Percentiles rank a stretch among this genome's conserved stretches.
Conservation (phyloP, 2,113 vertebrate genomes). For the Oncorhynchus tshawytscha region DNA sequence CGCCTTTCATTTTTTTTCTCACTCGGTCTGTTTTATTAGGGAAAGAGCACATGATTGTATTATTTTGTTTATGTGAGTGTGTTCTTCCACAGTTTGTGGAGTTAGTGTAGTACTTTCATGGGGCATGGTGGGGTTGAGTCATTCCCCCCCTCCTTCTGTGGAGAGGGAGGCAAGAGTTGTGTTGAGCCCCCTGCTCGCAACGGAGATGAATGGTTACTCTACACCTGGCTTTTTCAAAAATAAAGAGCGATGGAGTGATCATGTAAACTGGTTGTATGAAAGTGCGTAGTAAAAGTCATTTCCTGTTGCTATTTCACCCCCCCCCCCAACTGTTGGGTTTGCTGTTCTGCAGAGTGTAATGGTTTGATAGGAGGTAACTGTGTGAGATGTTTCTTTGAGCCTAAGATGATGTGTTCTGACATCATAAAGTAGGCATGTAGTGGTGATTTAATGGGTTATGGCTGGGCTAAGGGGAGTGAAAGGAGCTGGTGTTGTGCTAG, state of each 20-base stretch:
- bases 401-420: neutral
- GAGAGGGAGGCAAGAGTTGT: neutral
- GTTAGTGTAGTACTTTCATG: neutral
- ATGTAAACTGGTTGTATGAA: neutral
- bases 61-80: neutral
- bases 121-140: neutral
- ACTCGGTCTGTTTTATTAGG: constrained; percentile 5
- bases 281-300: neutral
- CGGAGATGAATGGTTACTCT: neutral
- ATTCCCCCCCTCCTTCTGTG: neutral
- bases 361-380: neutral
- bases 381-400: neutral
- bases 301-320: neutral
- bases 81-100: constrained; percentile 13
- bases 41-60: neutral
- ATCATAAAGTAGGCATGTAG: neutral
- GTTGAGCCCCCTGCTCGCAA: neutral
- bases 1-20: neutral
- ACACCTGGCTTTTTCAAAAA: neutral
- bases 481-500: neutral
- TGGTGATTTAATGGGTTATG: constrained; percentile 1
- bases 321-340: neutral
- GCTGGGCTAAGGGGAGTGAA: neutral
- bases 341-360: neutral
- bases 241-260: neutral